Conservation (phyloP, 2,888 invertebrate genomes). For the Cryptosula pallasiana region DNA sequence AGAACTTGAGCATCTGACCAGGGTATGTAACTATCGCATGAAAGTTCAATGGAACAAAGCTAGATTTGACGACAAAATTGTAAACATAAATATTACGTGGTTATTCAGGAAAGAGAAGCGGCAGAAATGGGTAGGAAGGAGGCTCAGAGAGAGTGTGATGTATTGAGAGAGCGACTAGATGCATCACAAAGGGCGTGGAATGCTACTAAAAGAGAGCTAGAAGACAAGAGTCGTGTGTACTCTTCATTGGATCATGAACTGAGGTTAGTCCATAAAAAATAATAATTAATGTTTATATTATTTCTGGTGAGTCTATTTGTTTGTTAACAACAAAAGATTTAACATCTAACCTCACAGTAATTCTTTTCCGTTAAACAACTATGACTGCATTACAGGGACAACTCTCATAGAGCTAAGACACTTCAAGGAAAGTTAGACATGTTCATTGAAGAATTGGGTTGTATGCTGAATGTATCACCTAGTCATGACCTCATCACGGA, state of each 20-base stretch:
- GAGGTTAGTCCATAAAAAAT: no score
- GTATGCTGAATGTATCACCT: conserved; percentile 38
- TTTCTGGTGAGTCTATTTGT: no score
- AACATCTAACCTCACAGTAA: no score
- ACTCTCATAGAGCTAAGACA: conserved; percentile 20
- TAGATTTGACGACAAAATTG: no score
- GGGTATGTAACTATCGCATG: conserved; percentile 42
- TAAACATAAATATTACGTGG: no score
- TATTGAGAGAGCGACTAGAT: conserved; percentile 41
- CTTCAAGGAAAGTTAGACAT: conserved; percentile 24
- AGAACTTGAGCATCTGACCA: conserved; percentile 41
- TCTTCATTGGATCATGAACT: conserved; percentile 33
- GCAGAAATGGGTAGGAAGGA: conserved; percentile 37
- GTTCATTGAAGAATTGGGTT: conserved; percentile 45
- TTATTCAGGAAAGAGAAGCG: conserved; percentile 39
- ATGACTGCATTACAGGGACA: conserved; percentile 13
- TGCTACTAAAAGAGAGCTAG: conserved; percentile 38
- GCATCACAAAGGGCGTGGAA: conserved; percentile 38
- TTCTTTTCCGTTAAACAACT: no score
- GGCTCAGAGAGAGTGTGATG: conserved; percentile 39
- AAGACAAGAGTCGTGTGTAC: conserved; percentile 36
- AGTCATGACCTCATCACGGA: conserved; percentile 44
- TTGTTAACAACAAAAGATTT: no score
- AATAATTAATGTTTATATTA: no score
- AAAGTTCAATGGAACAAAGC: no score